Base-by-base conservation (phyloP, 2,797 vertebrate species). In the Pampus argenteus region DNA sequence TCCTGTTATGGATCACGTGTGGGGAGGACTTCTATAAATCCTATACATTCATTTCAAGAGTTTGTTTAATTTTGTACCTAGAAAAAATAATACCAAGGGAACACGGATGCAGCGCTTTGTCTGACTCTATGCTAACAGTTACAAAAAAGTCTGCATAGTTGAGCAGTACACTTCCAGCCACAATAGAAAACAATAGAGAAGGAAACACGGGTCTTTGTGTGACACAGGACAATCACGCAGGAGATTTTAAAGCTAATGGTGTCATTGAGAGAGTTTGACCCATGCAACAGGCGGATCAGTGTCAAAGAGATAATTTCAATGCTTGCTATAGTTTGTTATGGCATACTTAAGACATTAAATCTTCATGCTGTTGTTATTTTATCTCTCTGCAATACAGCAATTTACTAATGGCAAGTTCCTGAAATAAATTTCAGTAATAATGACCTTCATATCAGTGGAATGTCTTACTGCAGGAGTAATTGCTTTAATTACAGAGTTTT, bases 121-220 rank as follows among this genome's bases (percentile, higher is more conserved):
- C 38, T 51, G 51, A 74, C 48, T 2, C 42, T 26, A 54, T 50
- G 42, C 49, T 58, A 56, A 63, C 57, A 29, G 54, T 57, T 40
- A 66, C 61, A 74, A 31, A 42, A 44, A 67, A 61, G 34, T 40
- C 57, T 31, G 20, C 64, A 23, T 60, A 76, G 57, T 28, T n/a
- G 48, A 69, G 55, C 59, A 20, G 59, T 40, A 29, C 59, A 57
- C 65, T 84, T 58, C 54, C 67, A 66, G 65, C 49, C 69, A 71
- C 56, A 69, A 67, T 40, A 56, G 72, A 63, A 78, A 78, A 78
- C 78, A 68, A 72, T 68, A 61, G 71, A 23, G 66, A 50, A 48
- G 22, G 55, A 59, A 83, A 55, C 28, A 72, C 31, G 48, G 64
- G 25, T 57, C 63, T 76, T 78, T 83, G 64, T 84, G 50, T 36